Conservation (phyloP, 2,113 vertebrate species). For the Chloropsis hardwickii region DNA sequence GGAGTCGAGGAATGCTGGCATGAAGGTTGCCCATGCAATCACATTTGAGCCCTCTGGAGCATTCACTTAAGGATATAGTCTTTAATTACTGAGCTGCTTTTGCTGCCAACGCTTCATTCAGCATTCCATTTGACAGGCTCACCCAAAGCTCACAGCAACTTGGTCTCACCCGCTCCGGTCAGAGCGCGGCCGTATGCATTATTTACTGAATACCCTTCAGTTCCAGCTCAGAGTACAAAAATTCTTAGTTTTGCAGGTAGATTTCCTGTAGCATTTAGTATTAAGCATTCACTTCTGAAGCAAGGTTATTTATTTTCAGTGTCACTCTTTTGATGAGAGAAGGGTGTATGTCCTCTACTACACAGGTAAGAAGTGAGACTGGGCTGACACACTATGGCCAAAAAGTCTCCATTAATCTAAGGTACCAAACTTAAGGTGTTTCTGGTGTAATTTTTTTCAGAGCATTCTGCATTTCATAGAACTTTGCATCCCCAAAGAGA, state of each 20-base stretch:
- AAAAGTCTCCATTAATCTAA: not conserved
- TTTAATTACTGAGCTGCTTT: slow-evolving; percentile 24
- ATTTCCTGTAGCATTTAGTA: not conserved
- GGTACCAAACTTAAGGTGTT: not conserved
- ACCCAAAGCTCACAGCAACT: not conserved
- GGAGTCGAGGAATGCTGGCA: not conserved
- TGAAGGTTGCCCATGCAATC: not conserved
- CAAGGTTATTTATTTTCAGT: not conserved
- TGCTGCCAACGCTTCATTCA: not conserved
- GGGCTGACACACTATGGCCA: not conserved
- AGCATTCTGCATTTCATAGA: not conserved
- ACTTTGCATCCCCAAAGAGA: not conserved
- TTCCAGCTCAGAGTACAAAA: not conserved
- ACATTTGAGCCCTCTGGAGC: not conserved
- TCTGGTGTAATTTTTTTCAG: not conserved
- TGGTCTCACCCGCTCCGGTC: not conserved
- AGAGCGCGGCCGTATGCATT: rapidly evolving
- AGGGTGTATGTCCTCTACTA: not conserved
- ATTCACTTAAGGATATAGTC: not conserved
- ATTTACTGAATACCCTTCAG: not conserved
- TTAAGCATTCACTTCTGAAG: not conserved
- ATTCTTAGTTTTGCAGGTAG: not conserved
- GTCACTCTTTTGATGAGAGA: not conserved
- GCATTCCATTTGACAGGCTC: not conserved
- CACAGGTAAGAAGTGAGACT: not conserved